A percentile compares a stretch with the other conserved stretches of the same genome.
Conservation (phyloP, 2,888 invertebrate species). For the Amiota communis region DNA sequence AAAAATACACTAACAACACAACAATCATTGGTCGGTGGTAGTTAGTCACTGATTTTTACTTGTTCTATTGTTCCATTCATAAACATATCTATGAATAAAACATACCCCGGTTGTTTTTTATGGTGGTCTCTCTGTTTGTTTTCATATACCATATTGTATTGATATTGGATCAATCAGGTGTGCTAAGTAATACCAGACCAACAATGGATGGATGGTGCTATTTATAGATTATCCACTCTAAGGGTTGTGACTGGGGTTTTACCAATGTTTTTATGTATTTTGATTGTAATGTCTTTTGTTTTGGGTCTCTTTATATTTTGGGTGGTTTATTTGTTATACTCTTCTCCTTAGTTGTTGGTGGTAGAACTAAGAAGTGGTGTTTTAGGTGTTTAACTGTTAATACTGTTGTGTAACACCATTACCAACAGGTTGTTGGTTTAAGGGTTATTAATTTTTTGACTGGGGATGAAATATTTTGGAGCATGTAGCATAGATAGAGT, state of each 20-base stretch:
- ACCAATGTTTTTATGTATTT: too few relatives aligned
- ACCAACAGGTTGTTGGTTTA: constrained; percentile 25
- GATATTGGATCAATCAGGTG: constrained; percentile 27
- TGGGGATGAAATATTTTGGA: not conserved
- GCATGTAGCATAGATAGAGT: too few relatives aligned
- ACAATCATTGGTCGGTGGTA: constrained; percentile 57
- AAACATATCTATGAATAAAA: constrained; percentile 49
- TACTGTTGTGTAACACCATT: not conserved
- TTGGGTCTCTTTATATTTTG: constrained; percentile 12
- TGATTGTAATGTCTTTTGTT: not conserved
- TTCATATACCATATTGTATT: constrained; percentile 9
- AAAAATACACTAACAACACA: constrained; percentile 39
- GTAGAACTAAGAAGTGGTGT: too few relatives aligned
- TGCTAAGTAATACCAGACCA: constrained; percentile 5
- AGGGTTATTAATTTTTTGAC: constrained; percentile 25
- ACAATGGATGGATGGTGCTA: not conserved
- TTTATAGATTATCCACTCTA: not conserved
- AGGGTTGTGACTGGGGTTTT: constrained; percentile 9
- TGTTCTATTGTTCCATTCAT: constrained; percentile 55
- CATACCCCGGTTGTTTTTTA: constrained; percentile 51
- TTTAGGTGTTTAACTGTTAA: too few relatives aligned
- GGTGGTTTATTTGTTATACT: constrained; percentile 9
- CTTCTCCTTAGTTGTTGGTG: not conserved
- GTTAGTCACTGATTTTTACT: constrained; percentile 51
- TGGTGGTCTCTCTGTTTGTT: not conserved